Conservation (phyloP, 2,888 invertebrate genomes). For the Timema cristinae region DNA sequence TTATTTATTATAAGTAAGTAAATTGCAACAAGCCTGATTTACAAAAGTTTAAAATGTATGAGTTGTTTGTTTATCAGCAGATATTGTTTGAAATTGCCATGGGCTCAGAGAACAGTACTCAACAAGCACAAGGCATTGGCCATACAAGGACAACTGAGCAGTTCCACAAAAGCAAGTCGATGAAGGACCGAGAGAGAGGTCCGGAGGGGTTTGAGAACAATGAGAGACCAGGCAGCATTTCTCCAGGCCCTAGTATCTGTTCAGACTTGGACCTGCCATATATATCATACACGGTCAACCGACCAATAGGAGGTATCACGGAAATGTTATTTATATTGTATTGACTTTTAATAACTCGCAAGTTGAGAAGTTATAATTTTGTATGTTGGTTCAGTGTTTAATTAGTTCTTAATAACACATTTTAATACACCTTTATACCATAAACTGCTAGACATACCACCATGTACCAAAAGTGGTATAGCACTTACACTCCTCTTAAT, state of each 20-base stretch:
- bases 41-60: too few species aligned
- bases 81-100: conserved; percentile 29
- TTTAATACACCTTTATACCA: too few species aligned
- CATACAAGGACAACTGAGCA: conserved; percentile 7
- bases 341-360: neutral
- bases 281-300: conserved; percentile 84
- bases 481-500: too few species aligned
- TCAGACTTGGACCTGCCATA: conserved; percentile 87
- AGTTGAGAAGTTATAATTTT: neutral
- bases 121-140: conserved; percentile 23
- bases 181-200: conserved; percentile 37
- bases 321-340: conserved; percentile 7
- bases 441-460: too few species aligned
- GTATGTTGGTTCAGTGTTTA: neutral
- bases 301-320: conserved; percentile 73
- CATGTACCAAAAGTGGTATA: too few species aligned
- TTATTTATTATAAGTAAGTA: too few species aligned
- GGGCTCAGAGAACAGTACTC: conserved; percentile 42
- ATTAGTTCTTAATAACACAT: neutral
- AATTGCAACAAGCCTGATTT: too few species aligned
- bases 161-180: conserved; percentile 37
- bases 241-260: conserved; percentile 84
- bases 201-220: conserved; percentile 40
- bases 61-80: too few species aligned
- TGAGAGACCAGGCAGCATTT: conserved; percentile 66